These are phyloP conservation scores for Crocodylus rhombifer DNA, from an alignment of 2,797 vertebrate species.

Conservation along the genomic window DNA sequence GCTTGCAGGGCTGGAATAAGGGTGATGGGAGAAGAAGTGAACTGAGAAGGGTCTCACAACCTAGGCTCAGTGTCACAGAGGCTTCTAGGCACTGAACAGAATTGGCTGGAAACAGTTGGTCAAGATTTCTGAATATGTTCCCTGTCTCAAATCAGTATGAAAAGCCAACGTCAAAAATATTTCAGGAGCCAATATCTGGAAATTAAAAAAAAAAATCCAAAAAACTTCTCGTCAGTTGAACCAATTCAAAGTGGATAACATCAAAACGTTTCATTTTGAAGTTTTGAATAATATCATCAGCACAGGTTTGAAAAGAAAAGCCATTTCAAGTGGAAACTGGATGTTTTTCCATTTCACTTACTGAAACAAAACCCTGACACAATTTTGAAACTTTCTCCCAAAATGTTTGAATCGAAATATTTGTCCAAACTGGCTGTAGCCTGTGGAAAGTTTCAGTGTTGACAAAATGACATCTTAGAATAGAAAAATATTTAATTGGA, in stretches of 20 bases:
- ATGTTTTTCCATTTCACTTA: not conserved
- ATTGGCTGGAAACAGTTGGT: not conserved
- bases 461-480: not conserved
- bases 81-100: too few species aligned
- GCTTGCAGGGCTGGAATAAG: not conserved
- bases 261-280: too few species aligned
- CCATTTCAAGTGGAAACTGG: not conserved
- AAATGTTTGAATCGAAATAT: not conserved
- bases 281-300: not conserved
- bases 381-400: not conserved
- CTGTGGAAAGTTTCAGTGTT: not conserved
- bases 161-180: not conserved
- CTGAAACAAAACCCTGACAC: not conserved
- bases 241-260: too few species aligned
- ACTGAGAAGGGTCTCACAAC: not conserved
- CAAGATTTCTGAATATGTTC: not conserved
- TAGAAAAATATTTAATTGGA: not conserved
- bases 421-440: not conserved
- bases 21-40: rapidly evolving
- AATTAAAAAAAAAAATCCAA: not conserved
- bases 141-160: not conserved
- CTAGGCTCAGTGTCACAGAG: not conserved
- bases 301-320: not conserved
- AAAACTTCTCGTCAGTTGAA: too few species aligned
- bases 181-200: not conserved